Evolutionary conservation across 2,113 vertebrate species (phyloP).

Genomic region (Glareola pratincola): DNA sequence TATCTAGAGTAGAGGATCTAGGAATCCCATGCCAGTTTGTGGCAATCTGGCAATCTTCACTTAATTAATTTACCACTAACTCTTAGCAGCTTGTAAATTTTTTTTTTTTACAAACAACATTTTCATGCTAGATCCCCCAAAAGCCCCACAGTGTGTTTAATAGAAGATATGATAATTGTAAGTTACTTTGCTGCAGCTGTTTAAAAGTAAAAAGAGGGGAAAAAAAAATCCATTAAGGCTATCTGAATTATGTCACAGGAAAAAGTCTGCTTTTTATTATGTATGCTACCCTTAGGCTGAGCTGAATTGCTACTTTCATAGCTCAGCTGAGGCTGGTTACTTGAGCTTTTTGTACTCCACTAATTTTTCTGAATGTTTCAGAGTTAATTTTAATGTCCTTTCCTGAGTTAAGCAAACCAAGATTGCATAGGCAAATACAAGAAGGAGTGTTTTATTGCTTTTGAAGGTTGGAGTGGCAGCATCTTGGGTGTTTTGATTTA

Average conservation of each 20-base stretch:
- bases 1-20: background rate
- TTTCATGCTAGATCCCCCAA: background rate
- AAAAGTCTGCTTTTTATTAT: conserved; percentile 12
- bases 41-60: conserved; percentile 6
- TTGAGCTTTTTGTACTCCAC: background rate
- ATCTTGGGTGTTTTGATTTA: background rate
- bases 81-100: background rate
- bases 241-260: background rate
- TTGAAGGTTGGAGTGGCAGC: background rate
- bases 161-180: conserved; percentile 38
- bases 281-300: background rate
- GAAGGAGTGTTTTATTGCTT: background rate
- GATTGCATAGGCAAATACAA: background rate
- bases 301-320: conserved; percentile 17
- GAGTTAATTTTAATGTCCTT: conserved; percentile 1
- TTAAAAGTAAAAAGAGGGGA: background rate
- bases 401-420: background rate
- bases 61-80: conserved; percentile 29
- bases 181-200: conserved; percentile 34
- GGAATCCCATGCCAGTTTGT: background rate
- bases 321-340: background rate
- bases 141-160: conserved; percentile 27
- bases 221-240: background rate
- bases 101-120: background rate
- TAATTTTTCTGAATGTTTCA: conserved; percentile 21